Conservation (phyloP, 1,140 invertebrate genomes). For the Aphaenogaster rudis region DNA sequence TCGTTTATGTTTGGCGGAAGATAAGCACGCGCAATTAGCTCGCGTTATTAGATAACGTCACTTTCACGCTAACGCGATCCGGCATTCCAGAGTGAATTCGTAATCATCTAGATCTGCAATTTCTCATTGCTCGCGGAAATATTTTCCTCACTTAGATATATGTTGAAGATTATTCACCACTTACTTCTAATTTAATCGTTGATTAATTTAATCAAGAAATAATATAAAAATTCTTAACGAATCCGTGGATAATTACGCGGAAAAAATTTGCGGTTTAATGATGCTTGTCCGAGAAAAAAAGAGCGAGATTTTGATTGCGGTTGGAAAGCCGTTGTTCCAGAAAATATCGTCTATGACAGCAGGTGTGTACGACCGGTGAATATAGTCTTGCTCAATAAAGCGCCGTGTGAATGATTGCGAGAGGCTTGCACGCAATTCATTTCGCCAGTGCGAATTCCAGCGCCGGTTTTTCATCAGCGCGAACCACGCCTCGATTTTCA, state of each 20-base stretch:
- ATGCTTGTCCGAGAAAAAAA: background rate
- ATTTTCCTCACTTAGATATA: background rate
- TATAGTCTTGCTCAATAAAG: constrained; percentile 66
- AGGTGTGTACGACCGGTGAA: constrained; percentile 62
- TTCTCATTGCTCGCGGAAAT: background rate
- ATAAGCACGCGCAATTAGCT: constrained; percentile 37
- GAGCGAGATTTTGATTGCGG: background rate
- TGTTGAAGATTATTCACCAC: background rate
- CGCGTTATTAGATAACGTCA: constrained; percentile 47
- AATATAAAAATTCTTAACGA: background rate
- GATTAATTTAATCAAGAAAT: background rate
- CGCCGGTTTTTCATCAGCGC: constrained; percentile 25
- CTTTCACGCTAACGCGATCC: background rate
- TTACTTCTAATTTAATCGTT: background rate
- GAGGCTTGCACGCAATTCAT: constrained; percentile 69
- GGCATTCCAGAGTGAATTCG: constrained; percentile 1
- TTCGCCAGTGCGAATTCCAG: constrained; percentile 65
- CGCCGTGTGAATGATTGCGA: constrained; percentile 68
- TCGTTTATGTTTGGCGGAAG: constrained; percentile 40
- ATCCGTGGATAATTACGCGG: background rate
- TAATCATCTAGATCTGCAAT: background rate
- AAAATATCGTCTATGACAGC: constrained; percentile 65
- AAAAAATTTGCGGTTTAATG: background rate
- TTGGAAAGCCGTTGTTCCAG: constrained; percentile 26
- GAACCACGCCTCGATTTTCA: constrained; percentile 56